Evolutionary conservation across 2,113 vertebrate species (phyloP), one percentile per base, ranked within the genome.

Genomic region (Eudyptes chrysolophus): DNA sequence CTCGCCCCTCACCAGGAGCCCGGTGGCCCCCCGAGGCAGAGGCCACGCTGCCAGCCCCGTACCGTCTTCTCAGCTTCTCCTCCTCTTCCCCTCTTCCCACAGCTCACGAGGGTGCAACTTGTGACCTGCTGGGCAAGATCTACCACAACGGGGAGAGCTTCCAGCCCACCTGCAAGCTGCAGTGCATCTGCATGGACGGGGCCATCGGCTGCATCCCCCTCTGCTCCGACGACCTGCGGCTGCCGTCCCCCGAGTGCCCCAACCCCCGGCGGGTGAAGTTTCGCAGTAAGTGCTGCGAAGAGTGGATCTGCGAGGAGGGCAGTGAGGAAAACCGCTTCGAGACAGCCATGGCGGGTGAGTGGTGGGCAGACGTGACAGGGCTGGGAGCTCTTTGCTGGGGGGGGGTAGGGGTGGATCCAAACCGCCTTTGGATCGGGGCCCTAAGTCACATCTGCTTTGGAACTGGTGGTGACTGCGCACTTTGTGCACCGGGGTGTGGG

Each of bases 161-260:
- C 94, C 98, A 98, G 96, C 98, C 98, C 94, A 98, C 89, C 44
- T 99, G 98, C 94, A 98, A 98, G 79, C 97, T 99, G 96, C 98
- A 98, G n/a, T 99, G 98, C 69, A 84, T 98, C 80, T 99, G 98
- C 93, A 97, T 98, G 98, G 98, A 98, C 0, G 98, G 98, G 6
- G 98, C 98, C 94, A 97, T 99, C 0, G 98, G 98, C 92, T 99
- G 98, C 57, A 96, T 97, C 82, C 98, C 98, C 0, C 98, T 98
- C 34, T 99, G 98, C 94, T 79, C 97, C 2, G 94, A 96, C 0
- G 88, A 97, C 40, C 74, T 98, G 72, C 97, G 68, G 13, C 98
- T 98, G 87, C 98, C 98, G 0, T 98, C 98, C 22, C 95, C 97
- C 0, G 97, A 98, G 42, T 99, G 98, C 82, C 98, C 98, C 2